phyloP scores from a whole-genome alignment of 2,888 invertebrate genomes.

The Dynastes tityus region DNA sequence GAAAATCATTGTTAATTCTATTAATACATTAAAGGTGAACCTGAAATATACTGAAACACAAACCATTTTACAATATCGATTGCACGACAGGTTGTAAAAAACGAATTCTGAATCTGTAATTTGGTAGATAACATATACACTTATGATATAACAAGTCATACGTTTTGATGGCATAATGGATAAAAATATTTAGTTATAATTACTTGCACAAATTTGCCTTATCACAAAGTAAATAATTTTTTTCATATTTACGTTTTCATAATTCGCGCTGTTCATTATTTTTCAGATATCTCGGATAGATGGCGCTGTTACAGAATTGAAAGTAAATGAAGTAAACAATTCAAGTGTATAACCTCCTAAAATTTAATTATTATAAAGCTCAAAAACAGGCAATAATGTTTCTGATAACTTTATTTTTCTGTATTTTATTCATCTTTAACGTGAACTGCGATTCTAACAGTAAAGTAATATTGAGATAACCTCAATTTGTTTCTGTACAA shows the following conservation, averaged over 20 bases:
- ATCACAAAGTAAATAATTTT: too few relatives aligned
- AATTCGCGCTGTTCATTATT: too few relatives aligned
- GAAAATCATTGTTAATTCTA: conserved; percentile 51
- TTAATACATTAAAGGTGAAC: neutral
- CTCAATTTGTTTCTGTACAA: neutral
- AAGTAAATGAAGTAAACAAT: neutral
- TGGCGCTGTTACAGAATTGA: neutral
- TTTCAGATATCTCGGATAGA: neutral
- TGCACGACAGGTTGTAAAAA: too few relatives aligned
- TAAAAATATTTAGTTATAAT: too few relatives aligned
- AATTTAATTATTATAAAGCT: neutral
- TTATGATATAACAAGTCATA: too few relatives aligned
- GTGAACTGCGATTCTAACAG: neutral
- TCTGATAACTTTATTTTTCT: neutral
- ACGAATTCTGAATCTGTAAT: too few relatives aligned
- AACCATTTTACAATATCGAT: neutral
- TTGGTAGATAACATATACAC: too few relatives aligned
- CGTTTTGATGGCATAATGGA: too few relatives aligned
- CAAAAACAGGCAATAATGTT: neutral
- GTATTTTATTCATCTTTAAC: conserved; percentile 1
- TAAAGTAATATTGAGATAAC: neutral
- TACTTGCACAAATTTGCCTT: too few relatives aligned
- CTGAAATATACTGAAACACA: neutral
- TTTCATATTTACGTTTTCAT: too few relatives aligned
- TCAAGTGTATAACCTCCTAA: neutral